Base-by-base conservation (phyloP, 2,797 vertebrate genomes). In the Channallabes apus region DNA sequence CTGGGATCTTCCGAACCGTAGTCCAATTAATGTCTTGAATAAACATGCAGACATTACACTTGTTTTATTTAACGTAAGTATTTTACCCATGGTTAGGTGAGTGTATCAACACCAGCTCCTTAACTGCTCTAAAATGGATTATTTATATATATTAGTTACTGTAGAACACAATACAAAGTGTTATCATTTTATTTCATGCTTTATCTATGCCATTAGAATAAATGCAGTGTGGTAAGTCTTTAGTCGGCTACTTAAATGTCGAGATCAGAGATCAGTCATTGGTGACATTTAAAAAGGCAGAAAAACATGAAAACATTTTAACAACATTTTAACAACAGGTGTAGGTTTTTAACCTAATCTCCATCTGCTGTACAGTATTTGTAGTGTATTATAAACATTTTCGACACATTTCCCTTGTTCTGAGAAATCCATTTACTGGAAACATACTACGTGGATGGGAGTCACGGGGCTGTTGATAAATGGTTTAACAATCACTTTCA, bases 241-340 rank as follows among this genome's bases (percentile, higher is more conserved):
- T 27, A 54, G 72, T 15, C 5, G 27, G 46, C 24, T 14, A 29
- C 32, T 71, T 11, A 24, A 11, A 4, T 32, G 12, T 32, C 14
- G 15, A 17, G 22, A 38, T 41, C 18, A 22, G 68, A 41, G 15
- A 82, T 81, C 78, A 80, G 41, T 82, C 84, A 75, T n/a, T 51
- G 24, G 9, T 82, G 51, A 82, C 71, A 77, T 86, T 86, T 67
- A 56, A 61, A n/a, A n/a, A n/a, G 41, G 41, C 22, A n/a, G 2
- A 51, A 41, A 51, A 51, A 38, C 4, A 20, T n/a, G 1, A n/a
- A 73, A 51, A 73, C 71, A n/a, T 73, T 51, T 22, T 69, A 69
- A 69, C 22, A 20, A 11, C 20, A 41, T 3, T 29, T 4, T 5
- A 68, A n/a, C n/a, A n/a, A n/a, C 18, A 69, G 68, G 9, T 69